Percentiles rank a stretch among this genome's conserved stretches.
phyloP scores from a whole-genome alignment of 2,797 vertebrate species.

The Acanthurus leucopareius region DNA sequence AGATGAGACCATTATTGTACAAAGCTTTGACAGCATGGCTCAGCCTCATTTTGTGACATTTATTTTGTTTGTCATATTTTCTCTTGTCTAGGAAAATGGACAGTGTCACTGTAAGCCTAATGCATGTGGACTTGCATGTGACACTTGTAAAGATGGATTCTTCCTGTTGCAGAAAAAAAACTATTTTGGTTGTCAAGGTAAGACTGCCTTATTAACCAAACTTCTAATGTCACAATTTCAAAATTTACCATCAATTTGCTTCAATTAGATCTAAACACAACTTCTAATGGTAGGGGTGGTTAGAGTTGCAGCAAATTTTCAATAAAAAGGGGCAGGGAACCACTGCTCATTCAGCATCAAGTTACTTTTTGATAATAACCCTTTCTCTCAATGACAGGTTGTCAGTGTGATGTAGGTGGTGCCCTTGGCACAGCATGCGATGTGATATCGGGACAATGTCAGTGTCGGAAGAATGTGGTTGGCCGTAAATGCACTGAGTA shows the following conservation, averaged over 20 bases:
- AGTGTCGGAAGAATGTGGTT: constrained; percentile 87
- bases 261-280: no score
- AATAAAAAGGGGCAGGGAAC: not conserved
- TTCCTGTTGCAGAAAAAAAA: constrained; percentile 88
- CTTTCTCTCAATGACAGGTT: constrained; percentile 82
- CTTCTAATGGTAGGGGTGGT: not conserved
- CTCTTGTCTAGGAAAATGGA: constrained; percentile 84
- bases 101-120: constrained; percentile 92
- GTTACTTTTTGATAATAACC: constrained; percentile 16
- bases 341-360: not conserved
- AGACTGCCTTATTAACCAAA: constrained; percentile 20
- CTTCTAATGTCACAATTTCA: not conserved
- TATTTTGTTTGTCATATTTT: not conserved
- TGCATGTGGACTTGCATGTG: constrained; percentile 86
- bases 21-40: no score
- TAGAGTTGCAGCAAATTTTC: not conserved
- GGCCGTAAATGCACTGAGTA: constrained; percentile 89
- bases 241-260: no score
- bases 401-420: constrained; percentile 91
- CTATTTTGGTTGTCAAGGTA: constrained; percentile 96
- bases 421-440: constrained; percentile 83
- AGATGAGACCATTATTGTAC: not conserved
- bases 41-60: not conserved
- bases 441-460: constrained; percentile 84
- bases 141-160: constrained; percentile 90